Percentiles rank a stretch among this genome's conserved stretches.
Evolutionary conservation across 1,140 invertebrate genomes (phyloP).

Genomic region (Drosophila santomea): DNA sequence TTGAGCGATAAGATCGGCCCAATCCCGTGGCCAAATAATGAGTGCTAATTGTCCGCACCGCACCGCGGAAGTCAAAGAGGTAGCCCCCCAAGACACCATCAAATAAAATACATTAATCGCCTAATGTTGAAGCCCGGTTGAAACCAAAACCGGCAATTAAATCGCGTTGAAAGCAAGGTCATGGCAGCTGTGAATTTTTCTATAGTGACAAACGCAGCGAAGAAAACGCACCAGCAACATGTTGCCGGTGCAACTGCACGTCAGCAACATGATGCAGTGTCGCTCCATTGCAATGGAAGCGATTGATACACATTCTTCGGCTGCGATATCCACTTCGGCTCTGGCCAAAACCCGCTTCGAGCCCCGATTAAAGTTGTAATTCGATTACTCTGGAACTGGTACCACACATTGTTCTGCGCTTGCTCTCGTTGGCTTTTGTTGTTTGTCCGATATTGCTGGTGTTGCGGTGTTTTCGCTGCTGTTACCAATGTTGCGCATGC

Average conservation of each 20-base stretch:
- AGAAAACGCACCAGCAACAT: slow-evolving; percentile 24
- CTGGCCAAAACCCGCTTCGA: slow-evolving; percentile 69
- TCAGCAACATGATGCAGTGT: slow-evolving; percentile 51
- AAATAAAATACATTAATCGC: slow-evolving; percentile 16
- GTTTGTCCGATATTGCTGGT: slow-evolving; percentile 22
- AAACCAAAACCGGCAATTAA: slow-evolving; percentile 51
- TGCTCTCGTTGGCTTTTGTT: slow-evolving; percentile 61
- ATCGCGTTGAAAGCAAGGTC: slow-evolving; percentile 77
- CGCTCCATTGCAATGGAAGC: slow-evolving; percentile 22
- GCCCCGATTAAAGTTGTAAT: slow-evolving; percentile 79
- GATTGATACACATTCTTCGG: slow-evolving; percentile 61
- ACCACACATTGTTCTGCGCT: slow-evolving; percentile 70
- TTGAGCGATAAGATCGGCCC: slow-evolving; percentile 60
- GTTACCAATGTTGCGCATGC: slow-evolving; percentile 35
- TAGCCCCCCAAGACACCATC: neutral
- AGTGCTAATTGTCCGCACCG: slow-evolving; percentile 64
- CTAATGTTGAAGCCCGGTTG: slow-evolving; percentile 3
- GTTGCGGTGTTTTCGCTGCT: slow-evolving; percentile 31
- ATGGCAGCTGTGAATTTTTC: slow-evolving; percentile 50
- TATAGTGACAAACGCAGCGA: slow-evolving; percentile 54
- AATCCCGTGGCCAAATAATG: slow-evolving; percentile 63
- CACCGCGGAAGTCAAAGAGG: slow-evolving; percentile 58
- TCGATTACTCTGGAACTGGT: slow-evolving; percentile 53
- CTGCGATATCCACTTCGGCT: slow-evolving; percentile 53
- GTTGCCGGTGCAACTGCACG: slow-evolving; percentile 35